Conservation (phyloP, 1,140 invertebrate species). For the Drosophila tsacasi region DNA sequence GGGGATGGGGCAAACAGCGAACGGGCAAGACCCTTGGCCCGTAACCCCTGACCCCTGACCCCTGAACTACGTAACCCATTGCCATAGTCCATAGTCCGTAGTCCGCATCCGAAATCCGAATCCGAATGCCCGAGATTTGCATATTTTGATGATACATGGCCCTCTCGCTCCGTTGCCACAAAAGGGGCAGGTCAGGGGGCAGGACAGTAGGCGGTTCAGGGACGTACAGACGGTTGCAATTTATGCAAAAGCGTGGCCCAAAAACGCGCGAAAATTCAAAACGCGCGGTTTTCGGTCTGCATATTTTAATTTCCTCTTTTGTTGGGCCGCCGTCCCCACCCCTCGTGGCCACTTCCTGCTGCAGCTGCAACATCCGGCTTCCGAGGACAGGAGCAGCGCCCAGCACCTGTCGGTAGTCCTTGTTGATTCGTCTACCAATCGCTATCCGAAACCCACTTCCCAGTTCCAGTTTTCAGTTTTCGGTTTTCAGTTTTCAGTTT, state of each 20-base stretch:
- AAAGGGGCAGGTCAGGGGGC: background rate
- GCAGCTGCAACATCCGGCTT: constrained; percentile 74
- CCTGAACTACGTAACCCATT: constrained; percentile 4
- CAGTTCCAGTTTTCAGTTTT: background rate
- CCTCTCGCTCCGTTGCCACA: constrained; percentile 21
- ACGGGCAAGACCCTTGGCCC: constrained; percentile 3
- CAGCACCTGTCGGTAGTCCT: constrained; percentile 22
- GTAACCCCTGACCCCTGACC: background rate
- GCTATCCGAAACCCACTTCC: constrained; percentile 1
- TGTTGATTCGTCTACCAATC: constrained; percentile 43
- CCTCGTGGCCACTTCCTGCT: constrained; percentile 53
- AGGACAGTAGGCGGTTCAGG: background rate
- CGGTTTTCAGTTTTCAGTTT: constrained; percentile 45
- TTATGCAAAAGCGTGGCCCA: constrained; percentile 73
- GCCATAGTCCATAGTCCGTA: constrained; percentile 6
- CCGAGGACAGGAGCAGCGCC: constrained; percentile 39
- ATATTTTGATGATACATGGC: constrained; percentile 82
- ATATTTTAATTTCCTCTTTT: constrained; percentile 84
- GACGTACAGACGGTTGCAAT: constrained; percentile 42
- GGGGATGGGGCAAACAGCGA: background rate
- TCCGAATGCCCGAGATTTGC: constrained; percentile 61
- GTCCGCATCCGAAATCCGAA: constrained; percentile 24
- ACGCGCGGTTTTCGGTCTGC: constrained; percentile 78
- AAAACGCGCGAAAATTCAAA: constrained; percentile 81
- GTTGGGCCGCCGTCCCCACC: constrained; percentile 19